A percentile compares a stretch with the other conserved stretches of the same genome.
These are phyloP conservation scores for Argyrosomus japonicus DNA, from an alignment of 2,113 vertebrate genomes.

Conservation along the genomic window DNA sequence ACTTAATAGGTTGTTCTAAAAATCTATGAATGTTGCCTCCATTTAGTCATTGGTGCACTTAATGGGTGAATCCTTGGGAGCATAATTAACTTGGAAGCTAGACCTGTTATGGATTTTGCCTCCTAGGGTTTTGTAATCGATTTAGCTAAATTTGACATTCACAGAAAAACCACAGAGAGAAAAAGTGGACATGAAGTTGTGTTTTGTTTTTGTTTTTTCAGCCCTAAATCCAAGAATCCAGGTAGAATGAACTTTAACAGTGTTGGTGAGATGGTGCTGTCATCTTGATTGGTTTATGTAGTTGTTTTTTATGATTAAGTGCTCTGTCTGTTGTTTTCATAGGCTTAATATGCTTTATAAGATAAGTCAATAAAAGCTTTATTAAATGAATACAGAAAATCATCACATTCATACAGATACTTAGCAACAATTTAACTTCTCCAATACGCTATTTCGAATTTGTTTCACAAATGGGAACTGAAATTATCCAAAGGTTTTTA, in stretches of 20 bases:
- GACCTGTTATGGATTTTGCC: slow-evolving; percentile 61
- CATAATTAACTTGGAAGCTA: slow-evolving; percentile 55
- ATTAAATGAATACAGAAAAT: background rate
- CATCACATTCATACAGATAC: background rate
- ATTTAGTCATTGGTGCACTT: slow-evolving; percentile 55
- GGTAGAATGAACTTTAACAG: background rate
- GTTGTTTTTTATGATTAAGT: background rate
- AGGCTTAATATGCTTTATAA: background rate
- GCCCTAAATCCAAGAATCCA: background rate
- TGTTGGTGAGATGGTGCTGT: background rate
- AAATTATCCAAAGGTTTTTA: background rate
- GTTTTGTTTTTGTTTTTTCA: background rate
- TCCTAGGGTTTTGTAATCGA: slow-evolving; percentile 57
- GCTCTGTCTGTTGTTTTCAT: background rate
- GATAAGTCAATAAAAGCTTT: background rate
- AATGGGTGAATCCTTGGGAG: slow-evolving; percentile 57
- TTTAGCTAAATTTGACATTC: slow-evolving; percentile 54
- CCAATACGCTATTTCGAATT: background rate
- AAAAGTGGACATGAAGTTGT: slow-evolving; percentile 17
- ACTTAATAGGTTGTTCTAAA: slow-evolving; percentile 63
- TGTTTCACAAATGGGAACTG: background rate
- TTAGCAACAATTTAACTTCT: too few species aligned
- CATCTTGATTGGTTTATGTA: background rate
- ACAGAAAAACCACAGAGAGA: slow-evolving; percentile 30
- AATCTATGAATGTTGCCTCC: slow-evolving; percentile 56